Base-by-base conservation (phyloP, 1,140 invertebrate species). In the Mamestra configurata region DNA sequence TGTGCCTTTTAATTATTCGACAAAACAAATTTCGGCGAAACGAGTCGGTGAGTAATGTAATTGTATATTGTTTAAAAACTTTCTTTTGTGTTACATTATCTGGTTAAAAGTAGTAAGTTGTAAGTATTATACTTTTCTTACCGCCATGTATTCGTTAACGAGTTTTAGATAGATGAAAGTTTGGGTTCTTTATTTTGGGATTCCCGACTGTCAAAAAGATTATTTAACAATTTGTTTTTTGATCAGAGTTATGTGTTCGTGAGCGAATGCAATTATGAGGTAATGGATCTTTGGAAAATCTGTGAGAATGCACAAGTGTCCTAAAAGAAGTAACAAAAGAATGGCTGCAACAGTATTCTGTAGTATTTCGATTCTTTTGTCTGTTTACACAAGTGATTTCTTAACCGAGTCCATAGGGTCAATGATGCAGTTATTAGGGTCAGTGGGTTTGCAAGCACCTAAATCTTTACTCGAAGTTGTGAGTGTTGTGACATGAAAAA, bases 1-100 rank as follows among this genome's bases (percentile, higher is more conserved):
- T 89, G 91, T 97, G 80, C 96, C 96, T 13, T 97, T 97, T 86
- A 96, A 96, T 87, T 96, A 96, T 80, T 94, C 93, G 7, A 93
- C 92, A 1, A 85, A 90, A 55, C 89, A 89, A 79, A 94, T 94
- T 87, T 91, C 89, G 77, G 88, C 92, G 75, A 91, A 91, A 83
- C 88, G 91, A 82, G 84, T 93, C 49, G 92, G 93, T 95, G 76
- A 95, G 90, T 89, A 59, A 81, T 79, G 37, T 81, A 84, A 82
- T 81, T 79, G 77, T 37, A 76, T 64, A 64, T 57, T 79, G 43
- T 79, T 68, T 35, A 77, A 61, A 49, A 77, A 79, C 79, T 80
- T 75, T 79, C 77, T 76, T 68, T 80, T 76, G 40, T 59, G 40
- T 46, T 57, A 73, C 55, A 83, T 83, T 53, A 66, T 37, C 55